Evolutionary conservation across 1,140 invertebrate species (phyloP).

Genomic region (Leptinotarsa texana): DNA sequence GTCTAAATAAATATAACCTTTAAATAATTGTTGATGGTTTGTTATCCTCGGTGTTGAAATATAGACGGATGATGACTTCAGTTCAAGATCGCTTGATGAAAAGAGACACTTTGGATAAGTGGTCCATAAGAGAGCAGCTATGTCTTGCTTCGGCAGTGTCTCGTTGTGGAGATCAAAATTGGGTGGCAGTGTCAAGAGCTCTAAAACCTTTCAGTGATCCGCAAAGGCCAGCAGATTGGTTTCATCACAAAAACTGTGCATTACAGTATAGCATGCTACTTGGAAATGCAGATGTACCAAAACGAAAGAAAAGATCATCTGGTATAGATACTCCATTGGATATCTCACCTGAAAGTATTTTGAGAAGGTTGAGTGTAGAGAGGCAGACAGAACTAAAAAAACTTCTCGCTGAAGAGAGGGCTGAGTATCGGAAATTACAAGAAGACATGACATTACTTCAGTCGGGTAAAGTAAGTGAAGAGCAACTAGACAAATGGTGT

Average conservation of each 20-base stretch:
- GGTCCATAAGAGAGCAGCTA: conserved; percentile 83
- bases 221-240: conserved; percentile 83
- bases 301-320: conserved; percentile 78
- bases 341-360: conserved; percentile 79
- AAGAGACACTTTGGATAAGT: conserved; percentile 74
- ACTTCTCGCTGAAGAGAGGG: conserved; percentile 68
- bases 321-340: conserved; percentile 63
- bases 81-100: conserved; percentile 69
- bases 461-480: conserved; percentile 63
- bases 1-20: too few relatives aligned
- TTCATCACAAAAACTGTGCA: conserved; percentile 89
- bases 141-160: conserved; percentile 85
- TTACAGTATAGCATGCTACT: conserved; percentile 83
- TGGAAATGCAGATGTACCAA: conserved; percentile 83
- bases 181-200: conserved; percentile 86
- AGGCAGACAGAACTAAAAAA: conserved; percentile 76
- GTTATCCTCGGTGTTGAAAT: too few relatives aligned
- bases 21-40: too few relatives aligned
- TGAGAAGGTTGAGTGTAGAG: conserved; percentile 77
- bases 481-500: conserved; percentile 73
- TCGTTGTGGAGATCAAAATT: conserved; percentile 90
- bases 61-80: conserved; percentile 56
- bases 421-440: conserved; percentile 74
- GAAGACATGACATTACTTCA: conserved; percentile 63
- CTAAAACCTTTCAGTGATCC: conserved; percentile 74